Percentiles rank a stretch among this genome's conserved stretches.
Evolutionary conservation across 2,888 invertebrate species (phyloP).

Genomic region (Plagiodera versicolora): DNA sequence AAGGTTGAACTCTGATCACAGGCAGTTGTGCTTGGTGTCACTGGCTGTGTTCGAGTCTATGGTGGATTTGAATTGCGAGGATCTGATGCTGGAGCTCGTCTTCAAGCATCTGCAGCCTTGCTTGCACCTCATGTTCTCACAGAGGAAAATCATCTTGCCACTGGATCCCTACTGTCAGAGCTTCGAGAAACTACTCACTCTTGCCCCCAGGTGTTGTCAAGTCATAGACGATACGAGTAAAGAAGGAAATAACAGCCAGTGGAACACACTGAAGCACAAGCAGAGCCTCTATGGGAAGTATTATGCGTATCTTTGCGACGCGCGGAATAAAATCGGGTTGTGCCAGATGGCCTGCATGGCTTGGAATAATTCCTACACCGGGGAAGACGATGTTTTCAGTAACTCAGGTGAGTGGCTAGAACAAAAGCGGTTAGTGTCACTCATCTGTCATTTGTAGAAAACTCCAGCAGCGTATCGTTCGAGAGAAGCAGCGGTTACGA

Average conservation of each 20-base stretch:
- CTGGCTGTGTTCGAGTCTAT: constrained; percentile 89
- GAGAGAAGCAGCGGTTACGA: constrained; percentile 81
- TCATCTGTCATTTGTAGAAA: constrained; percentile 38
- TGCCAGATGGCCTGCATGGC: constrained; percentile 73
- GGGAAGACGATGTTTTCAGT: constrained; percentile 51
- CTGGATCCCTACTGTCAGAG: constrained; percentile 74
- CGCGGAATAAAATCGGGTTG: constrained; percentile 73
- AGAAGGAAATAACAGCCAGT: constrained; percentile 48
- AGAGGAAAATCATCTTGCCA: constrained; percentile 69
- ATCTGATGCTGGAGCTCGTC: constrained; percentile 89
- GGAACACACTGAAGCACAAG: constrained; percentile 59
- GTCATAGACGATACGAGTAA: constrained; percentile 38
- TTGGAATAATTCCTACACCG: constrained; percentile 83
- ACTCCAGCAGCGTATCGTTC: constrained; percentile 66
- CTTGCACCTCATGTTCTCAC: constrained; percentile 78
- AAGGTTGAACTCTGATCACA: constrained; percentile 62
- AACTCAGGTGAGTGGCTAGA: constrained; percentile 25
- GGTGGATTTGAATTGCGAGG: constrained; percentile 91
- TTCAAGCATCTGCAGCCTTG: constrained; percentile 83
- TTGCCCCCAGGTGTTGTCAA: constrained; percentile 69
- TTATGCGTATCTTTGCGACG: constrained; percentile 85
- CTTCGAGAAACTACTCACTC: constrained; percentile 73
- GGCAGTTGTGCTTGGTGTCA: constrained; percentile 76
- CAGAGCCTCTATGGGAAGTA: constrained; percentile 79
- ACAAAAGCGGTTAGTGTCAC: too few relatives aligned